Evolutionary conservation across 2,113 vertebrate species (phyloP), one percentile per base, ranked within the genome.

Genomic region (Deroptyus accipitrinus): DNA sequence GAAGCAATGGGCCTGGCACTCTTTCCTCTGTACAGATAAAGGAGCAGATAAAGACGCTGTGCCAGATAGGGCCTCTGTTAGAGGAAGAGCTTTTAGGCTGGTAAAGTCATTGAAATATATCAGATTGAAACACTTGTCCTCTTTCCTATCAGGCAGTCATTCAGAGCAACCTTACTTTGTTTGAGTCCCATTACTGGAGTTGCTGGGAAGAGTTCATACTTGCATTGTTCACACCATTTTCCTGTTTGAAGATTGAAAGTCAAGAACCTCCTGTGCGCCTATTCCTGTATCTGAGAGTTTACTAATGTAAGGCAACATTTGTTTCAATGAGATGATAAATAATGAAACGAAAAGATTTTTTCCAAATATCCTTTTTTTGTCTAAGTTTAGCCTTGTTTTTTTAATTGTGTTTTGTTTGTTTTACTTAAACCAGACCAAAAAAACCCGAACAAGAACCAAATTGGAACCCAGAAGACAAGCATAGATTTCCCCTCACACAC

Each of bases 1-100:
- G 95, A 96, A 96, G 94, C 76, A 51, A 61, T 66, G 94, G 96
- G 92, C 88, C 93, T 97, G 95, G 94, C 77, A 78, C 76, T 66
- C 66, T 62, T 95, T 94, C 95, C 95, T 92, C 95, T 90, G 83
- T 57, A 18, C 31, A 83, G 94, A 96, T 94, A 78, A 92, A 96
- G 57, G 48, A 73, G 62, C 73, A 79, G 94, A 92, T 88, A 93
- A 95, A 87, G 81, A 92, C n/a, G 3, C 72, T 75, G 88, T 96
- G 90, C 88, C 92, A 94, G 86, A 82, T 35, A n/a, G 1, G 0
- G 70, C 9, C 70, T 94, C 62, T 2, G 19, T 24, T 82, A 75
- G 41, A 91, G 94, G 95, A 97, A 97, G 86, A 64, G 87, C 78
- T 85, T 90, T 69, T 76, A 80, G 57, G 66, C 80, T 93, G 92